A percentile compares a stretch with the other conserved stretches of the same genome.
These are phyloP conservation scores for Uloborus diversus DNA, from an alignment of 1,140 invertebrate genomes.

Conservation along the genomic window DNA sequence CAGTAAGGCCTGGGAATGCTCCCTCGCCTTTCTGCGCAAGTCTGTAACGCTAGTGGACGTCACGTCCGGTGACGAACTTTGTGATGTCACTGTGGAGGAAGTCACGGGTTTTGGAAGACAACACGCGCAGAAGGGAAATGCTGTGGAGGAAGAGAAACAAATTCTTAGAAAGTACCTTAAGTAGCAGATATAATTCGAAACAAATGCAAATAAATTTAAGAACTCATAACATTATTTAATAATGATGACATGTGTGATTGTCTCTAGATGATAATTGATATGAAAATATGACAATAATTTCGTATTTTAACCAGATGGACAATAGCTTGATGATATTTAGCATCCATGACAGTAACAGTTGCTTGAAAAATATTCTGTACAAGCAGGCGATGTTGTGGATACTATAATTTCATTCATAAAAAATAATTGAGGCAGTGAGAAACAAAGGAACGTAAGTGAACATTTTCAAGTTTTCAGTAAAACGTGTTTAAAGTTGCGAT, in stretches of 20 bases:
- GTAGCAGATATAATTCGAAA: not conserved
- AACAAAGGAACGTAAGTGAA: too few species aligned
- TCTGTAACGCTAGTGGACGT: slow-evolving; percentile 83
- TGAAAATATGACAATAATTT: too few species aligned
- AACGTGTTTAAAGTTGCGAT: too few species aligned
- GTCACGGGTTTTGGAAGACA: slow-evolving; percentile 73
- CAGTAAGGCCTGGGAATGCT: slow-evolving; percentile 85
- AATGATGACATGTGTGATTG: not conserved
- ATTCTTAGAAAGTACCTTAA: not conserved
- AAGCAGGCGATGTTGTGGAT: too few species aligned
- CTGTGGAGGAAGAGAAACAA: slow-evolving; percentile 63
- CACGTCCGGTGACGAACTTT: slow-evolving; percentile 62
- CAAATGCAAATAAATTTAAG: not conserved
- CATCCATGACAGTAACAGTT: too few species aligned
- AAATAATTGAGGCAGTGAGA: too few species aligned
- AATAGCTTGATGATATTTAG: too few species aligned
- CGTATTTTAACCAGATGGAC: too few species aligned
- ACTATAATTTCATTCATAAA: too few species aligned
- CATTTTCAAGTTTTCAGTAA: too few species aligned
- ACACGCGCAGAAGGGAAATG: slow-evolving; percentile 79
- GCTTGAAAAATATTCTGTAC: too few species aligned
- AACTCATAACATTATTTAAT: not conserved
- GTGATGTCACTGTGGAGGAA: slow-evolving; percentile 58
- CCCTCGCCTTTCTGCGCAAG: slow-evolving; percentile 85
- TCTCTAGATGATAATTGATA: too few species aligned